Evolutionary conservation across 2,797 vertebrate species (phyloP), one percentile per base, ranked within the genome.

Genomic region (Tamandua tetradactyla): DNA sequence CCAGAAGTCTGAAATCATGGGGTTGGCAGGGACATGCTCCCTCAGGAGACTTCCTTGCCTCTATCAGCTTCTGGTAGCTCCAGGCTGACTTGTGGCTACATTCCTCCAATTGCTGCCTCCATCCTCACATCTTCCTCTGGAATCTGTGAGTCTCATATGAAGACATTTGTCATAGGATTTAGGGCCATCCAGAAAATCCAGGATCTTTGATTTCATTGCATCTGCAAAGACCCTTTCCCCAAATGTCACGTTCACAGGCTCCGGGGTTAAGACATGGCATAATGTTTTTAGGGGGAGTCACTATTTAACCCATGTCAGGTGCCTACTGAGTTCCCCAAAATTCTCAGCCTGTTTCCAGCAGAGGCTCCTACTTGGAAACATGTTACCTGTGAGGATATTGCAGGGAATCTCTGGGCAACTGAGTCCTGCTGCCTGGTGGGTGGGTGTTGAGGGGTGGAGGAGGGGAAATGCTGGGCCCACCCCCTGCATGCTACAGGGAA

Each of bases 91-190:
- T 10, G 10, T 12, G 35, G 49, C 1, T 5, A 42, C 20, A 2
- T 37, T 42, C 4, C 4, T 42, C 13, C 18, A 6, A 0, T 4
- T 22, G 32, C 40, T 55, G 52, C 18, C 52, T 32, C 59, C 22
- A 42, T 37, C 47, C 55, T 2, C 7, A 0, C 0, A 0, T 18
- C 20, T 52, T 6, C 62, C 2, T 15, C 23, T 17, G 35, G 40
- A 76, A 52, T 59, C 15, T 17, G 12, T 8, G 52, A 55, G 52
- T 6, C 52, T 68, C 49, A 8, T 47, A 13, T 47, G 42, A 42
- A 42, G 40, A 42, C 40, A 12, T 13, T 2, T 47, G 47, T 13
- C 47, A 1, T 14, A 5, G 40, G 35, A 52, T 32, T 61, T 52
- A n/a, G 18, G 42, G 42, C 25, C 47, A 32, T 11, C 64, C 42